Conservation (phyloP, 2,113 vertebrate genomes). For the Promerops cafer region DNA sequence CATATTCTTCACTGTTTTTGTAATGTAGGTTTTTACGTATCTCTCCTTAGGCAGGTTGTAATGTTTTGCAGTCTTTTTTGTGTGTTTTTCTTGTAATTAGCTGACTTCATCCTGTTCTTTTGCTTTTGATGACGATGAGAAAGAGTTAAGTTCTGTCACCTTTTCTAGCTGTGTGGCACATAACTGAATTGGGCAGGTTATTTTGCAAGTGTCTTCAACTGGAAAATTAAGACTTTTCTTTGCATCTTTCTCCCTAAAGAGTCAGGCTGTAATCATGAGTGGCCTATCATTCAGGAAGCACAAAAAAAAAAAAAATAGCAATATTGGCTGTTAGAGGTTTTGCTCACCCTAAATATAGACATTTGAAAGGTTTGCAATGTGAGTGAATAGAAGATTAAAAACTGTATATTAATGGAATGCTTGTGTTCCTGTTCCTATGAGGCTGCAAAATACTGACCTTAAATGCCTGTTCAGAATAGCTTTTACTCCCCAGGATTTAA, state of each 20-base stretch:
- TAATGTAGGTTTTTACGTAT: background rate
- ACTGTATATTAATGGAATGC: background rate
- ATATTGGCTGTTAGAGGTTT: background rate
- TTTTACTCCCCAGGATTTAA: background rate
- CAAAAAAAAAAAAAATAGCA: background rate
- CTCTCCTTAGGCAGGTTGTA: background rate
- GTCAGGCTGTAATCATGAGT: background rate
- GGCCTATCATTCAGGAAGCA: background rate
- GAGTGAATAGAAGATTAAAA: background rate
- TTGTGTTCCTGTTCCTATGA: background rate
- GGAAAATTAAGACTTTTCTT: slow-evolving; percentile 42
- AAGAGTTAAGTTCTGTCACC: background rate
- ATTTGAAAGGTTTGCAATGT: background rate
- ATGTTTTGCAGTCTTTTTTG: background rate
- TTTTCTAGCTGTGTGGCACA: background rate
- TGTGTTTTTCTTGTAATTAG: background rate
- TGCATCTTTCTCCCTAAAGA: background rate
- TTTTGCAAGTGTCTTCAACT: slow-evolving; percentile 42
- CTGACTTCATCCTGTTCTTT: background rate
- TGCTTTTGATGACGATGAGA: background rate
- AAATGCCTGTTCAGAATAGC: background rate
- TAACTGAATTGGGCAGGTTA: slow-evolving; percentile 27
- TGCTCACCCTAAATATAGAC: background rate
- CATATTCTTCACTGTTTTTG: background rate
- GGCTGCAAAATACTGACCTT: background rate